These are phyloP conservation scores for Limnephilus rhombicus DNA, from an alignment of 2,888 invertebrate genomes.

Conservation along the genomic window DNA sequence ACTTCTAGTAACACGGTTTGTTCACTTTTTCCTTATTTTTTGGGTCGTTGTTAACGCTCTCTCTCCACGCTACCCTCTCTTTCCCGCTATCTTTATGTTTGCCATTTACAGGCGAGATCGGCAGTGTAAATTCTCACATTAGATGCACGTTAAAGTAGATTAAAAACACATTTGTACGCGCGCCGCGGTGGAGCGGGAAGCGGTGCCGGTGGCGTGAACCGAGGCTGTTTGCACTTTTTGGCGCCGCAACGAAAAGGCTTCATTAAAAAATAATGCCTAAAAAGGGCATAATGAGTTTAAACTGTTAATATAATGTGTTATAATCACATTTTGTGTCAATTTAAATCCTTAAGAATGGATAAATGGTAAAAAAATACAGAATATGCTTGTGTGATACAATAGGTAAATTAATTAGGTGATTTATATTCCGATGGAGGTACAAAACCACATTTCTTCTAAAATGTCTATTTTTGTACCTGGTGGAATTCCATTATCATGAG, in stretches of 20 bases:
- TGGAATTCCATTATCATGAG: no score
- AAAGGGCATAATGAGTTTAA: not conserved
- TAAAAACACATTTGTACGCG: conserved; percentile 66
- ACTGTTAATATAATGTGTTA: not conserved
- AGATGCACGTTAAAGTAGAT: conserved; percentile 65
- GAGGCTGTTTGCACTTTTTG: conserved; percentile 21
- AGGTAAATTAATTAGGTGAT: no score
- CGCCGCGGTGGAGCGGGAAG: conserved; percentile 3
- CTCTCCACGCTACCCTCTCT: conserved; percentile 44
- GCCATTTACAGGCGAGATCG: conserved; percentile 63
- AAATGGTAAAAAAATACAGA: no score
- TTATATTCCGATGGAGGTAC: no score
- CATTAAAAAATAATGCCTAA: conserved; percentile 5
- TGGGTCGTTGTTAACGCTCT: conserved; percentile 49
- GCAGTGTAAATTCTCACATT: conserved; percentile 65
- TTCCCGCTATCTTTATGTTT: conserved; percentile 64
- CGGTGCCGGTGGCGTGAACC: conserved; percentile 36
- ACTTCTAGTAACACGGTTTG: conserved; percentile 12
- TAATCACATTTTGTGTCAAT: not conserved
- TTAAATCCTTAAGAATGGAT: no score
- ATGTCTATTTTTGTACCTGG: no score
- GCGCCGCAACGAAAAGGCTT: conserved; percentile 7
- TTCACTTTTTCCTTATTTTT: conserved; percentile 22
- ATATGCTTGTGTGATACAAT: no score
- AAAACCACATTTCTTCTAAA: no score